These are phyloP conservation scores for Tribolium castaneum DNA, from an alignment of 1,140 invertebrate genomes.

Conservation along the genomic window DNA sequence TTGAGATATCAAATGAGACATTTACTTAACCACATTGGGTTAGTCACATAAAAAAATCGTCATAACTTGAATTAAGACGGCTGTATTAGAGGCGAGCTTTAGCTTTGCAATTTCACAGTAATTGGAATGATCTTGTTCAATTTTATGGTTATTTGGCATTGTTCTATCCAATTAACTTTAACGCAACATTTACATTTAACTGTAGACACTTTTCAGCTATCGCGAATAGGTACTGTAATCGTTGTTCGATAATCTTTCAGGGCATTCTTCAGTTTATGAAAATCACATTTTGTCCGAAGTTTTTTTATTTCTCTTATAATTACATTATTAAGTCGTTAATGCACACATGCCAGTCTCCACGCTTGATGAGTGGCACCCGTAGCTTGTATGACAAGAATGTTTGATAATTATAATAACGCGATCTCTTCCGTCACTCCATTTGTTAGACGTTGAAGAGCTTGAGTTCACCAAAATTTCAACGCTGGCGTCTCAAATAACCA, in stretches of 20 bases:
- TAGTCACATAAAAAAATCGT: background rate
- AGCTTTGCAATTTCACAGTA: slow-evolving; percentile 22
- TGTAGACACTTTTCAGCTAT: slow-evolving; percentile 3
- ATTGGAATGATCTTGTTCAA: slow-evolving; percentile 27
- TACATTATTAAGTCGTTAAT: slow-evolving; percentile 20
- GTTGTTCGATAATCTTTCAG: background rate
- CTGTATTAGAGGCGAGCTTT: background rate
- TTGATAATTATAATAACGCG: background rate
- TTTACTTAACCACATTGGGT: background rate
- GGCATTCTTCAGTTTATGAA: background rate
- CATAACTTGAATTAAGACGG: background rate
- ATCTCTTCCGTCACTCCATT: no score
- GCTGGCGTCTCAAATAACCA: no score
- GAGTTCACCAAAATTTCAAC: background rate
- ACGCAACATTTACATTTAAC: slow-evolving; percentile 17
- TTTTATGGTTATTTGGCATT: slow-evolving; percentile 33
- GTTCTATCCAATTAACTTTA: slow-evolving; percentile 25
- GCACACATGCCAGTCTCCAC: background rate
- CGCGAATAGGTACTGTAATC: background rate
- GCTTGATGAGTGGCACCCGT: background rate
- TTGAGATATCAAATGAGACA: slow-evolving; percentile 28
- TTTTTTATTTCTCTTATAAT: slow-evolving; percentile 7
- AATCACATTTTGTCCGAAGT: background rate
- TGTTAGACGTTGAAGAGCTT: no score
- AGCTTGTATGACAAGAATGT: slow-evolving; percentile 13